Evolutionary conservation across 2,113 vertebrate genomes (phyloP).

Genomic region (Gavia stellata): DNA sequence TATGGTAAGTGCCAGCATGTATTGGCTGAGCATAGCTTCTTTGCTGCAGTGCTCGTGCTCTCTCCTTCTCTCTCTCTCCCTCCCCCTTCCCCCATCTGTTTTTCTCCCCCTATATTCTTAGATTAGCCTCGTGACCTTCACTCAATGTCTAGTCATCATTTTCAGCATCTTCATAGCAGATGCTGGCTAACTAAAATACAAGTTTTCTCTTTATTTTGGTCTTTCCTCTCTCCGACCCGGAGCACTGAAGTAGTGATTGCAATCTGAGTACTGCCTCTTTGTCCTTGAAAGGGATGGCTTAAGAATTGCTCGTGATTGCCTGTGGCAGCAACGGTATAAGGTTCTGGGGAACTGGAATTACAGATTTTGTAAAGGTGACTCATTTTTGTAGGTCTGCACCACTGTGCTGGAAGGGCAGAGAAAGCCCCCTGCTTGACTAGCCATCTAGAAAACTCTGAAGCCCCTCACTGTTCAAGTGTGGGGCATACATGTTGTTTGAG

Average conservation of each 20-base stretch:
- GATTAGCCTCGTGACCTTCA: conserved; percentile 74
- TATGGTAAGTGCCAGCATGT: conserved; percentile 84
- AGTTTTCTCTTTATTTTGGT: conserved; percentile 26
- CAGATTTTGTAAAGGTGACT: not conserved
- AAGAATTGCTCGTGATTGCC: not conserved
- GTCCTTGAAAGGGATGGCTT: conserved; percentile 70
- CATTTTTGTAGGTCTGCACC: not conserved
- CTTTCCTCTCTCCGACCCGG: not conserved
- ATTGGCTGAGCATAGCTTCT: conserved; percentile 57
- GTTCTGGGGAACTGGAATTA: not conserved
- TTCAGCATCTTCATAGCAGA: not conserved
- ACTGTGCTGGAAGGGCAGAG: not conserved
- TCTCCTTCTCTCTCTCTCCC: not conserved
- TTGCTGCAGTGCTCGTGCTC: conserved; percentile 78
- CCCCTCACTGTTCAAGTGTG: not conserved
- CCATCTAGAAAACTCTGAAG: not conserved
- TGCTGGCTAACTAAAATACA: not conserved
- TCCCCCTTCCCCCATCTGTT: conserved; percentile 7
- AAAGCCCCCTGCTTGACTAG: not conserved
- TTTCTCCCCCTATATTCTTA: conserved; percentile 12
- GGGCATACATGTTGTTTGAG: not conserved
- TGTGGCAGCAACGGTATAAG: conserved; percentile 17
- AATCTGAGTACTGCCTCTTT: conserved; percentile 64
- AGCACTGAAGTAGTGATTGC: conserved; percentile 30
- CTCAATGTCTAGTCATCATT: not conserved